Base-by-base conservation (phyloP, 2,113 vertebrate genomes). In the Coptodon bakossiorum region DNA sequence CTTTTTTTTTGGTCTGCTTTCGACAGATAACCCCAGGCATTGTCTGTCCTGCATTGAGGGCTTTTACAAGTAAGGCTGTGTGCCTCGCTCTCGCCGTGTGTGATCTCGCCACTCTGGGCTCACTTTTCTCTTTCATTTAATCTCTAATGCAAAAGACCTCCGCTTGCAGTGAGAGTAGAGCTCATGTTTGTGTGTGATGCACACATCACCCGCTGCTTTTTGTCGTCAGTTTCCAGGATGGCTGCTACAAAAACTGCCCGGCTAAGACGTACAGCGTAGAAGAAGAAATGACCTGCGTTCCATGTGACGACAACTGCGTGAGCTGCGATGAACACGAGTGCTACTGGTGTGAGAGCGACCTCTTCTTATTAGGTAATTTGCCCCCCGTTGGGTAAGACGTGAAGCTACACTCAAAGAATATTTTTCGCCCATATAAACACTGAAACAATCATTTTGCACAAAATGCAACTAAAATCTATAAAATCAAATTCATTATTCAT, bases 1-100 rank as follows among this genome's bases (percentile, higher is more conserved):
- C 3, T 13, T 6, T 38, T 68, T 95, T 66, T 40, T 68, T 63
- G 93, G 57, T 94, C 88, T 95, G 88, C 90, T 94, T 89, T 90
- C 96, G 95, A 91, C 96, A 99, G 98, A 97, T 96, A 97, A 98
- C 91, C 97, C 98, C 87, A 96, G 93, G 95, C 94, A 93, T 82
- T 99, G 98, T 89, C 94, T 95, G 63, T 97, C 96, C 45, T 99
- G 98, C 87, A 85, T 91, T 90, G 90, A 90, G 52, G 97, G 97
- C 88, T 98, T 98, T 93, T 98, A 98, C 91, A 98, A 97, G 98
- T 99, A 97, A 98, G 98, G 86, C 91, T 59, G 92, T 93, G 91
- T 92, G 92, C 91, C 90, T 81, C 63, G 10, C 86, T 93, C 88
- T 88, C 57, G 34, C 85, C 29, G 79, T 80, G 91, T 93, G 91